Evolutionary conservation across 1,140 invertebrate species (phyloP), one percentile per base, ranked within the genome.

Genomic region (Onthophagus taurus): DNA sequence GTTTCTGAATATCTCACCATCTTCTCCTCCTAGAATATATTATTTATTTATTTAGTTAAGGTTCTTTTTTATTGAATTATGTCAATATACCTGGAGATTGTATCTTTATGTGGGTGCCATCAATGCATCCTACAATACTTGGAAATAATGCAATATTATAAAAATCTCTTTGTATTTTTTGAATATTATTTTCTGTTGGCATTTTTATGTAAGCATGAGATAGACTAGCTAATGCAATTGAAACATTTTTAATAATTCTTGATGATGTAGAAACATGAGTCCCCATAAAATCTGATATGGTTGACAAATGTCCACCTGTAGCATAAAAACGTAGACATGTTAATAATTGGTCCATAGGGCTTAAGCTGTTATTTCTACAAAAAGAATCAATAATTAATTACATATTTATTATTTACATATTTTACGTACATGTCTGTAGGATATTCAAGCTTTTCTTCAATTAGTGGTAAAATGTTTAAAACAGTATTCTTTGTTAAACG

Each of bases 111-210:
- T 67, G 61, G 14, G 58, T 65, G 13, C 66, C 58, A 51, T 68
- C 66, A 26, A 69, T 57, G 20, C 50, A 57, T 17, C 64, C 66
- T 19, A 66, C 37, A 19, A 65, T 60, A 46, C 56, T 53, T 17
- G 67, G 63, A 49, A 67, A 65, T 38, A 39, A 13, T 9, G 58
- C 54, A 24, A 57, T 59, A 17, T 47, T 35, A 48, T 53, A 63
- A 54, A 64, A 64, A 24, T 37, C 44, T 43, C 13, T 29, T 9
- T n/a, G 16, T 24, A 53, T 45, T 45, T 54, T 39, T 34, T 53
- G 45, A 48, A 37, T 42, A 21, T 44, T 51, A 12, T n/a, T n/a
- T n/a, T n/a, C n/a, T n/a, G n/a, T 26, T 26, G 61, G 60, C 17
- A 48, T 30, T 36, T 44, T 31, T 16, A 44, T 39, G 21, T 21